A percentile compares a stretch with the other conserved stretches of the same genome.
These are phyloP conservation scores for Plebejus anna DNA, from an alignment of 2,888 invertebrate genomes.

Conservation along the genomic window DNA sequence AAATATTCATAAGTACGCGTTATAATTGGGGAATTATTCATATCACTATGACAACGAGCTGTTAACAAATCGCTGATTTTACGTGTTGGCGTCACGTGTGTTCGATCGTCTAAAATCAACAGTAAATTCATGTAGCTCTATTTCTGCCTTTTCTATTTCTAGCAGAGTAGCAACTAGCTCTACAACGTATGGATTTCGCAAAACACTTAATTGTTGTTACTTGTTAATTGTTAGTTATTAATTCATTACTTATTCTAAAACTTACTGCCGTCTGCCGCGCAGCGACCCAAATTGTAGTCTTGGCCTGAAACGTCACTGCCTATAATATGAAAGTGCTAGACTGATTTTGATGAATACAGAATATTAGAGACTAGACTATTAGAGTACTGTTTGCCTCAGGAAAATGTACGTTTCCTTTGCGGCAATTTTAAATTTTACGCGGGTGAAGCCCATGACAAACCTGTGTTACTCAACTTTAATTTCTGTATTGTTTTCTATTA, in stretches of 20 bases:
- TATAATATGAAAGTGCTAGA: too few species aligned
- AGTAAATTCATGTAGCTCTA: neutral
- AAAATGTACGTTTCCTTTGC: neutral
- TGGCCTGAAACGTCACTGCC: too few species aligned
- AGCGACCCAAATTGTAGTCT: too few species aligned
- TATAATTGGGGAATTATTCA: slow-evolving; percentile 2
- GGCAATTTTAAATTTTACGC: neutral
- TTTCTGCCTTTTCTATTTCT: neutral
- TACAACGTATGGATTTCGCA: neutral
- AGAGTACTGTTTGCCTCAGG: neutral
- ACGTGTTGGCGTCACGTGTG: neutral
- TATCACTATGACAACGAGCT: neutral
- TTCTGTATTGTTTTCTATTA: slow-evolving; percentile 18
- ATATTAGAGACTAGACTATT: too few species aligned
- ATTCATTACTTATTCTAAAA: too few species aligned
- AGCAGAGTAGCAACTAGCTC: neutral
- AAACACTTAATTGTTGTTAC: too few species aligned
- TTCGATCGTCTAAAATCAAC: neutral
- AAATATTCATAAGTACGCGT: slow-evolving; percentile 13
- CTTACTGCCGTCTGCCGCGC: too few species aligned
- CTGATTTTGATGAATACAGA: too few species aligned
- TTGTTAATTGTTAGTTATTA: too few species aligned
- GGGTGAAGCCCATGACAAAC: neutral
- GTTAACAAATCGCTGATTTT: neutral
- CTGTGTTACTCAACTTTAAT: neutral